Evolutionary conservation across 1,140 invertebrate species (phyloP), one percentile per base, ranked within the genome.

Genomic region (Sitophilus oryzae): DNA sequence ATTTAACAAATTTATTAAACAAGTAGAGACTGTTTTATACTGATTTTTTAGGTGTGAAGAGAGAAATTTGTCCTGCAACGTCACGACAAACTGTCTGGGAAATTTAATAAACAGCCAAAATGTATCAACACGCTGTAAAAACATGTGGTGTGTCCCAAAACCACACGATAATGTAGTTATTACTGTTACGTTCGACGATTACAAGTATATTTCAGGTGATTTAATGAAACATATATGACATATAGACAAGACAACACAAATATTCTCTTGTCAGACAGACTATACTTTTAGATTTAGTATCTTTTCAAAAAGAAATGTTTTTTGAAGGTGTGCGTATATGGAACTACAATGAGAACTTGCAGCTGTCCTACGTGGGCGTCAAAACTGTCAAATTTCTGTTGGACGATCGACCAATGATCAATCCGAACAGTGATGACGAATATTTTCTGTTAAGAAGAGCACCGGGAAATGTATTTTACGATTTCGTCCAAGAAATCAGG

Each of bases 271-370:
- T n/a, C n/a, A n/a, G n/a, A n/a, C n/a, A n/a, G n/a, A n/a, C n/a
- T n/a, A n/a, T n/a, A n/a, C n/a, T n/a, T n/a, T n/a, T n/a, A n/a
- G n/a, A n/a, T n/a, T n/a, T n/a, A n/a, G n/a, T n/a, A n/a, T n/a
- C n/a, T n/a, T n/a, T n/a, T n/a, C n/a, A n/a, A n/a, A n/a, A n/a
- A n/a, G n/a, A 25, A 15, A 36, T 36, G 23, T 36, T n/a, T 48
- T 43, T 41, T 50, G 34, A 56, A 61, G 51, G 79, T 45, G 68
- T 91, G 1, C 76, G 82, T 42, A 66, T 91, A 25, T 91, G 88
- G 88, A 91, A 91, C 72, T 91, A 89, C 68, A 91, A 91, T 70
- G 81, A 77, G 51, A 83, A 76, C 56, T 73, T 81, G 60, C 86
- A 89, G 62, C 71, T 83, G 43, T 82, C 85, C 21, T 88, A 84